Conservation (phyloP, 2,797 vertebrate genomes). For the Tokudaia tokunoshimensis region DNA sequence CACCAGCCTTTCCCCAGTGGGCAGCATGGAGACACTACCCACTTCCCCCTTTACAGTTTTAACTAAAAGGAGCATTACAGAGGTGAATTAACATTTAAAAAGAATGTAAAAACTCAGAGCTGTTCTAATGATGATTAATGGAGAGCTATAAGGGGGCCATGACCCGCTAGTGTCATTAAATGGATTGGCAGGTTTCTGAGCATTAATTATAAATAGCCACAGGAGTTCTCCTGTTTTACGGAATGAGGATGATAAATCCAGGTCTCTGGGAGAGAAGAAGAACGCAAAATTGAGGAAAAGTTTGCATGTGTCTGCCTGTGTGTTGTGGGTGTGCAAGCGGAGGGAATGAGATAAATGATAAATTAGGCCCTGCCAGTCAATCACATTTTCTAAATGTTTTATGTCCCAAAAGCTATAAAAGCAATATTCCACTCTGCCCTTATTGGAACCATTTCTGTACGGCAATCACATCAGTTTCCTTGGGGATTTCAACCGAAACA, state of each 20-base stretch:
- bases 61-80: constrained; percentile 88
- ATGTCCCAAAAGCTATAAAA: constrained; percentile 91
- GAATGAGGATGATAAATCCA: constrained; percentile 86
- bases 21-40: constrained; percentile 75
- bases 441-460: constrained; percentile 89
- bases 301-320: not conserved
- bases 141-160: constrained; percentile 88
- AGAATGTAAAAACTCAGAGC: constrained; percentile 89
- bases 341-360: constrained; percentile 86
- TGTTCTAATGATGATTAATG: constrained; percentile 90
- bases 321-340: not conserved
- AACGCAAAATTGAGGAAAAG: constrained; percentile 56
- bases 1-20: constrained; percentile 80
- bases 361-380: constrained; percentile 88
- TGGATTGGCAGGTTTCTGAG: constrained; percentile 90
- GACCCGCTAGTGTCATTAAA: constrained; percentile 90
- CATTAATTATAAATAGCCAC: constrained; percentile 91
- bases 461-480: constrained; percentile 89
- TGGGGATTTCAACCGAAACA: constrained; percentile 86
- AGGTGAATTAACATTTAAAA: constrained; percentile 91
- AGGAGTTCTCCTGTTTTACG: constrained; percentile 87
- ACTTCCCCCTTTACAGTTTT: constrained; percentile 85
- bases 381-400: constrained; percentile 89
- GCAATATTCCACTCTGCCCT: constrained; percentile 90
- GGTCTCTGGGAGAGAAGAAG: constrained; percentile 81